Base-by-base conservation (phyloP, 2,113 vertebrate genomes). In the Mirounga angustirostris region DNA sequence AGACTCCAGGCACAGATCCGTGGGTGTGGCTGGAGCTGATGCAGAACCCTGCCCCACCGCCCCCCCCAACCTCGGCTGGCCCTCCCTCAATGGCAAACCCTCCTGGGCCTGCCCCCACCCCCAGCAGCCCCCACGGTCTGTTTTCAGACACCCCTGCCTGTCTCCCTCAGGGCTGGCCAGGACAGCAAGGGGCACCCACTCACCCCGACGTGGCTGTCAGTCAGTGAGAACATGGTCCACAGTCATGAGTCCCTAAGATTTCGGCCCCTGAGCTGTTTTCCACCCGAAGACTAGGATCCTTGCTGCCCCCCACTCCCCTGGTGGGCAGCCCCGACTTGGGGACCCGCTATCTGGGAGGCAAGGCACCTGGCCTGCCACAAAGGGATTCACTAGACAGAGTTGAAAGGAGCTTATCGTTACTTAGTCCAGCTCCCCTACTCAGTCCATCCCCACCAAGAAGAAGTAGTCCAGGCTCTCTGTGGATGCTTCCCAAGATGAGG, bases 391-490 rank as follows among this genome's bases (percentile, higher is more conserved):
- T 79, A 94, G 90, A 90, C 19, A 0, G 59, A 83, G 50, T 30
- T 76, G 69, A 92, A 88, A 97, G 80, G 84, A 94, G 43, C 74
- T 30, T 84, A 81, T 36, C 36, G 71, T 95, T 88, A 95, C 89
- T 91, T 84, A 91, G 43, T 30, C 89, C 89, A 84, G 18, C 40
- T 89, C 78, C 71, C 56, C 30, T 0, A 67, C 15, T 81, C 63
- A n/a, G 50, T 54, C 87, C 40, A 52, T 65, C 9, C n/a, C 50
- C 22, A 28, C 46, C 36, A 50, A 94, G 58, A 71, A 94, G 58
- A 71, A 30, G 28, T 40, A 7, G 26, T 43, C 65, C 36, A 50
- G 36, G 7, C 56, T 88, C 26, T 61, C 73, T 95, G n/a, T 92
- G 95, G 46, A 80, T 7, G 82, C 65, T 56, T 78, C 24, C 73